These are phyloP conservation scores for Ectropis grisescens DNA, from an alignment of 1,140 invertebrate genomes.

Conservation along the genomic window DNA sequence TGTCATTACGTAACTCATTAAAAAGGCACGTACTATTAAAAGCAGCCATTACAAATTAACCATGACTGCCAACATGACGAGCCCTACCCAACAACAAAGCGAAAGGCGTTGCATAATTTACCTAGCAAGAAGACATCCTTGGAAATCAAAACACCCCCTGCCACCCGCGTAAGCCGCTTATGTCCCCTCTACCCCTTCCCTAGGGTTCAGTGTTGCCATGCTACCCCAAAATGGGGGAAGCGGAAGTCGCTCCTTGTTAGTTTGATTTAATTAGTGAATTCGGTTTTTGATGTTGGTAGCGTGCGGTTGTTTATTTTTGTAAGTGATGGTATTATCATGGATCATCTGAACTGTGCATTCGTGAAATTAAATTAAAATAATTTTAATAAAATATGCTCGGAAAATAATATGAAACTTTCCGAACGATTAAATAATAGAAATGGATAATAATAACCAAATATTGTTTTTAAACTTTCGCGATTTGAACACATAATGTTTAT, in stretches of 20 bases:
- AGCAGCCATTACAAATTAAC: constrained; percentile 4
- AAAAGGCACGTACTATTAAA: too few species aligned
- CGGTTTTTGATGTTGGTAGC: constrained; percentile 28
- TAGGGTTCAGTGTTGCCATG: constrained; percentile 20
- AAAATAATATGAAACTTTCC: too few species aligned
- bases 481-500: too few species aligned
- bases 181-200: constrained; percentile 14
- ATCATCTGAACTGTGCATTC: too few species aligned
- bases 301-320: too few species aligned
- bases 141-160: constrained; percentile 52
- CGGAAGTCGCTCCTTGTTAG: constrained; percentile 43
- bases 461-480: too few species aligned
- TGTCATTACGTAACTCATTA: too few species aligned
- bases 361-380: too few species aligned
- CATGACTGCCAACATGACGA: constrained; percentile 9
- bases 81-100: constrained; percentile 16
- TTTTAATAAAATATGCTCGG: too few species aligned
- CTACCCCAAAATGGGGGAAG: constrained; percentile 29
- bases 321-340: too few species aligned
- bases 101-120: constrained; percentile 55
- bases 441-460: too few species aligned
- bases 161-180: constrained; percentile 54
- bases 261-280: constrained; percentile 50
- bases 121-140: constrained; percentile 57
- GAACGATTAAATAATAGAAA: too few species aligned